Percentiles rank a stretch among this genome's conserved stretches.
Conservation (phyloP, 2,113 vertebrate genomes). For the Bombycilla garrulus region DNA sequence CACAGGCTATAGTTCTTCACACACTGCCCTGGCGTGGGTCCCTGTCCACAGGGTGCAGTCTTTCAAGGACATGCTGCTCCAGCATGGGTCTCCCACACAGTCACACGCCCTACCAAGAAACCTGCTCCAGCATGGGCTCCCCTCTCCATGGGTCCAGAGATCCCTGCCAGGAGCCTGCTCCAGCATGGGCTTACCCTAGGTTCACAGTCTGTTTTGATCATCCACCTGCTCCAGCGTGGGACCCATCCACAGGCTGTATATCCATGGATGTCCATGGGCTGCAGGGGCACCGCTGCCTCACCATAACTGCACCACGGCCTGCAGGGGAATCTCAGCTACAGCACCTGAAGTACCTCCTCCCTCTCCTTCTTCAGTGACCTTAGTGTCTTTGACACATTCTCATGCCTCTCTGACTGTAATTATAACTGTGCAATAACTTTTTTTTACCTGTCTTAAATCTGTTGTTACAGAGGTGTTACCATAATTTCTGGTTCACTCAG, state of each 20-base stretch:
- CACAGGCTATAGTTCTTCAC: not conserved
- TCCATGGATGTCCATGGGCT: not conserved
- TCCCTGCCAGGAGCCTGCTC: not conserved
- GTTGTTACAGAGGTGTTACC: not conserved
- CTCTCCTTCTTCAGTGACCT: not conserved
- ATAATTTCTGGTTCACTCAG: not conserved
- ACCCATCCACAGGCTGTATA: not conserved
- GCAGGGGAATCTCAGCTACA: fast-evolving
- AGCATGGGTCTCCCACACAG: fast-evolving
- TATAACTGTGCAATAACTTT: not conserved
- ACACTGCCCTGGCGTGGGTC: not conserved
- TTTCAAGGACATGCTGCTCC: not conserved
- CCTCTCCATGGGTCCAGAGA: not conserved
- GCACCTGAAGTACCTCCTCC: not conserved
- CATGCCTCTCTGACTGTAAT: not conserved
- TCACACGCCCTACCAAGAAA: not conserved
- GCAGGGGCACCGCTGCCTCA: not conserved
- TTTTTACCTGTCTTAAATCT: not conserved
- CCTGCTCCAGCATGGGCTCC: not conserved
- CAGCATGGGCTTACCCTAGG: not conserved
- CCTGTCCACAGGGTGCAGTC: not conserved
- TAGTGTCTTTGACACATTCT: not conserved
- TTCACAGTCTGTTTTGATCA: not conserved
- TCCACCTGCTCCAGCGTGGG: fast-evolving
- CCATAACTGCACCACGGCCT: fast-evolving